A percentile compares a stretch with the other conserved stretches of the same genome.
phyloP scores from a whole-genome alignment of 64 coral and sea anemone species.

The Dendronephthya gigantea region DNA sequence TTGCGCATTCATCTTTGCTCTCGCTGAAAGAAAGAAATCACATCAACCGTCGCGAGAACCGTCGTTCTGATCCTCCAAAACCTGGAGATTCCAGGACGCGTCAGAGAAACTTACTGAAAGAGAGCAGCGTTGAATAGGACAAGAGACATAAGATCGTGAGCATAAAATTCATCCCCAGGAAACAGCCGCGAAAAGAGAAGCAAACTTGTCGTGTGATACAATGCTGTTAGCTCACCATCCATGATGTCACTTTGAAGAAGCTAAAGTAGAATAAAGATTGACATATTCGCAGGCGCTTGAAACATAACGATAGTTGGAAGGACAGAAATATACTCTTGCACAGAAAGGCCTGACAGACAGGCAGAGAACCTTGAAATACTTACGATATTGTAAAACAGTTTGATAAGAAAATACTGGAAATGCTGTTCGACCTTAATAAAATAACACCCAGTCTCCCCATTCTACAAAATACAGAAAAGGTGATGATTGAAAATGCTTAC shows the following conservation, averaged over 20 bases:
- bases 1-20: background rate
- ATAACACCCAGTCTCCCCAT: conserved; percentile 14
- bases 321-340: too few relatives aligned
- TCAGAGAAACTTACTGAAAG: conserved; percentile 45
- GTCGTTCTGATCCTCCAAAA: background rate
- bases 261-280: background rate
- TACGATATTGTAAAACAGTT: conserved; percentile 64
- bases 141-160: conserved; percentile 59
- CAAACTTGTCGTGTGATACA: conserved; percentile 56
- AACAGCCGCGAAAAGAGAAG: conserved; percentile 51
- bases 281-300: background rate
- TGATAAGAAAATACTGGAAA: conserved; percentile 70
- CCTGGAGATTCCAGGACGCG: background rate
- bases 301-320: background rate
- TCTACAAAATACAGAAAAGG: background rate
- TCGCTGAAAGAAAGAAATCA: background rate
- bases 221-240: conserved; percentile 12
- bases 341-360: too few relatives aligned
- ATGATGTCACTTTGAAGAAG: background rate
- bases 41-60: too few relatives aligned
- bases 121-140: conserved; percentile 59
- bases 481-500: background rate
- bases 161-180: conserved; percentile 85
- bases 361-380: too few relatives aligned
- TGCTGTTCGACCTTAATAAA: conserved; percentile 68